A percentile compares a stretch with the other conserved stretches of the same genome.
Conservation (phyloP, 2,113 vertebrate species). For the Oncorhynchus nerka region DNA sequence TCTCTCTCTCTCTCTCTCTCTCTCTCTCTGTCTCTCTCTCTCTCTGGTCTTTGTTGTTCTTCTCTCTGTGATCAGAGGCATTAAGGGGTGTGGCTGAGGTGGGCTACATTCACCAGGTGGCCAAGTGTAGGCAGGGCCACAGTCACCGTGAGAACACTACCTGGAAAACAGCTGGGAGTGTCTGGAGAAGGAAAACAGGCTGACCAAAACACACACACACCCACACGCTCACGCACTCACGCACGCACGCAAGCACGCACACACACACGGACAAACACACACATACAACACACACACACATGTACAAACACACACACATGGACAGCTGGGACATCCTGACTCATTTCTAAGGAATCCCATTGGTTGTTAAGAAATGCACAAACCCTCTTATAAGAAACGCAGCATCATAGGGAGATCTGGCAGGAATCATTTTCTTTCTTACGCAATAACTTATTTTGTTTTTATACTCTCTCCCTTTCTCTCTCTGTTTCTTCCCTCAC, state of each 20-base stretch:
- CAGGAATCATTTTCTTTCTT: no score
- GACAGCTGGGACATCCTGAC: conserved; percentile 34
- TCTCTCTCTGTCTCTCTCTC: not conserved
- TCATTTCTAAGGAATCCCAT: conserved; percentile 38
- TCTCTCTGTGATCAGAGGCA: conserved; percentile 46
- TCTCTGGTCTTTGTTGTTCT: conserved; percentile 34
- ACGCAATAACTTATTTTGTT: no score
- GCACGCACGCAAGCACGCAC: conserved; percentile 4
- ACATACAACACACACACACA: conserved; percentile 32
- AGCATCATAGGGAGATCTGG: not conserved
- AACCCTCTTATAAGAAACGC: not conserved
- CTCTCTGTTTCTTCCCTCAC: not conserved
- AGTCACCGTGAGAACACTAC: conserved; percentile 63
- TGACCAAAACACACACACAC: conserved; percentile 39
- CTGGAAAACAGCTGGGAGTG: conserved; percentile 66
- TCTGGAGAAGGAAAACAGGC: conserved; percentile 27
- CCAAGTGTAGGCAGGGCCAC: conserved; percentile 44
- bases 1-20: conserved; percentile 30
- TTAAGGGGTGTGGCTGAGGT: conserved; percentile 45
- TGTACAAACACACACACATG: conserved; percentile 28
- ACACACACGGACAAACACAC: conserved; percentile 23
- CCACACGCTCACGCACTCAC: not conserved
- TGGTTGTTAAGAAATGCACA: not conserved
- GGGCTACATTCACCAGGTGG: conserved; percentile 48
- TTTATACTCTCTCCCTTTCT: not conserved